Evolutionary conservation across 1,140 invertebrate species (phyloP).

Genomic region (Drosophila ambigua): DNA sequence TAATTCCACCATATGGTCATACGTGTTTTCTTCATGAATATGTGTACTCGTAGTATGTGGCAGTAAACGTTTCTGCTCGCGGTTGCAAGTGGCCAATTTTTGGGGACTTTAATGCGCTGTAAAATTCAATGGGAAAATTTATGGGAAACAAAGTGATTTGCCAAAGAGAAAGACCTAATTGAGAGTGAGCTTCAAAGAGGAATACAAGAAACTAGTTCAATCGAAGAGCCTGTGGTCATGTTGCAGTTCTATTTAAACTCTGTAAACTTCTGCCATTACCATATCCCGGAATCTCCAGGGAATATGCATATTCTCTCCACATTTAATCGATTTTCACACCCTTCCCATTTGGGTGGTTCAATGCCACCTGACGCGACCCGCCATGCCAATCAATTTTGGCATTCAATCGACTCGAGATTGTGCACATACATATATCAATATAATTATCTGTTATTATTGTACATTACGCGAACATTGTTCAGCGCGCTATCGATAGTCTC

Average conservation of each 20-base stretch:
- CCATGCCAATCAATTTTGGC: slow-evolving; percentile 47
- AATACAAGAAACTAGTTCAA: neutral
- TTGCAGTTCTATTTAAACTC: no score
- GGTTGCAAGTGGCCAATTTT: slow-evolving; percentile 1
- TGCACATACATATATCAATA: slow-evolving; percentile 44
- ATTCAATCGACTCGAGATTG: slow-evolving; percentile 55
- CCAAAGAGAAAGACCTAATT: neutral
- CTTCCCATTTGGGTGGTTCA: slow-evolving; percentile 27
- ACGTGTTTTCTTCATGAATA: slow-evolving; percentile 21
- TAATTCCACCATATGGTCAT: neutral
- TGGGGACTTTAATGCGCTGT: slow-evolving; percentile 24
- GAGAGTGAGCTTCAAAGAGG: neutral
- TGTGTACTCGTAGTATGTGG: no score
- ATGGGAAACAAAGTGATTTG: slow-evolving; percentile 22
- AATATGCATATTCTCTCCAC: no score
- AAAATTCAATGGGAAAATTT: slow-evolving; percentile 30
- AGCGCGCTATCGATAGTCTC: slow-evolving; percentile 42
- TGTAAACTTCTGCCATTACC: no score
- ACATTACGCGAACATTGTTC: slow-evolving; percentile 48
- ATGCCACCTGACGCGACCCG: slow-evolving; percentile 30
- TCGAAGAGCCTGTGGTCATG: no score
- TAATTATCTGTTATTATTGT: slow-evolving; percentile 75
- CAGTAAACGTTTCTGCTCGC: no score
- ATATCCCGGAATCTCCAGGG: no score
- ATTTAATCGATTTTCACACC: slow-evolving; percentile 48